Evolutionary conservation across 2,888 invertebrate species (phyloP), one percentile per base, ranked within the genome.

Genomic region (Tholera decimalis): DNA sequence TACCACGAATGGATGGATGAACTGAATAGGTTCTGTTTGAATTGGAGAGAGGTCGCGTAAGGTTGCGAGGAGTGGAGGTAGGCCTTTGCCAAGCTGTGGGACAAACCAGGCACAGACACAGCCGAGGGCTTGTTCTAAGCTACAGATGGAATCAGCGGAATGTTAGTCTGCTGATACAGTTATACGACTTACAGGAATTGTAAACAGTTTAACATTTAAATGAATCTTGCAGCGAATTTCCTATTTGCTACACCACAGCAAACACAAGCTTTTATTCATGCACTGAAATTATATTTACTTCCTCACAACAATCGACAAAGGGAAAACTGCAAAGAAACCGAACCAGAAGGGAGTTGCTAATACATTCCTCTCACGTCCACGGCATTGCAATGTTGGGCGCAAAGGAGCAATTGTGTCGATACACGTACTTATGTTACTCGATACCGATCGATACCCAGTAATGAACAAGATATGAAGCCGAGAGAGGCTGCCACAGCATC

Each of bases 331-430:
- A 65, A 65, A 65, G 66, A 56, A 73, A 60, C 41, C 57, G 30
- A 8, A 41, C 41, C 15, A 46, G 51, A 51, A 39, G 18, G 30
- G 65, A 58, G 49, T 65, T 65, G 44, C 46, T 78, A 53, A 78
- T 64, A 62, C 59, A 79, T 81, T 74, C 79, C 11, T n/a, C 39
- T 26, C 79, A 79, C 79, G 79, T 71, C 15, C 51, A 37, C 20
- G 26, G 75, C 71, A 64, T 63, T 81, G 79, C 79, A 79, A 51
- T 43, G 58, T 65, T 57, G 54, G 43, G 79, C 47, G 67, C 62
- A 57, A 60, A 69, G 78, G 74, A 69, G 69, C 81, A 53, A 64
- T 73, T 64, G 63, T 79, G 58, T 72, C 57, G 57, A 63, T 63
- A 54, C 47, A 47, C 47, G 18, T 53, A 61, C 62, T 61, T 70